Conservation (phyloP, 1,140 invertebrate genomes). For the Chelonus insularis region DNA sequence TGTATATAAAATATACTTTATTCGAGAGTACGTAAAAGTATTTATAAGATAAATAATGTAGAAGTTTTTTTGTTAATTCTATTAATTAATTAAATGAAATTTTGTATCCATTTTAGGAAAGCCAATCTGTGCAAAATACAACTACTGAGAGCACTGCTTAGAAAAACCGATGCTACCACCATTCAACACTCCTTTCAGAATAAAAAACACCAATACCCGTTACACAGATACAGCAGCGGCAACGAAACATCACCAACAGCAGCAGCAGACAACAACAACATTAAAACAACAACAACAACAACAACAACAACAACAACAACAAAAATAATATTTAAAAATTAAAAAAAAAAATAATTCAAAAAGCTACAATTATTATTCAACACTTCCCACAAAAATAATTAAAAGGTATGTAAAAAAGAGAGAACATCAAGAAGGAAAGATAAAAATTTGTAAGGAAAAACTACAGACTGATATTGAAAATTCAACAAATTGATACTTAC, state of each 20-base stretch:
- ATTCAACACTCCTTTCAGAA: constrained; percentile 40
- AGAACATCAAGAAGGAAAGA: constrained; percentile 14
- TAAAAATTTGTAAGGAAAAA: no score
- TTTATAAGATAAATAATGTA: no score
- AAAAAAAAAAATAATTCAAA: constrained; percentile 39
- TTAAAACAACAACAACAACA: constrained; percentile 31
- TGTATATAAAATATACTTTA: no score
- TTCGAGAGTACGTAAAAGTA: no score
- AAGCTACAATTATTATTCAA: constrained; percentile 46
- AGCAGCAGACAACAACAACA: constrained; percentile 42
- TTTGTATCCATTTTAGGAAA: constrained; percentile 52
- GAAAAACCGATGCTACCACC: constrained; percentile 39
- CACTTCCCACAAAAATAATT: constrained; percentile 44
- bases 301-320: constrained; percentile 41
- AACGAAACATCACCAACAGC: constrained; percentile 37
- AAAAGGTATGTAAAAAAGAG: constrained; percentile 36
- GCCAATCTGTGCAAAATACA: constrained; percentile 62
- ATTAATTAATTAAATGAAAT: background rate
- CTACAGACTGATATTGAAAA: no score
- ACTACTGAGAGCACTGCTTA: constrained; percentile 64
- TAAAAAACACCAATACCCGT: constrained; percentile 46
- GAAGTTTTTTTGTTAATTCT: background rate
- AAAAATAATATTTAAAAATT: constrained; percentile 28
- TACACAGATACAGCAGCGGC: constrained; percentile 33
- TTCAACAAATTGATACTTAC: no score